Conservation (phyloP, 2,888 invertebrate genomes). For the Eledone cirrhosa region DNA sequence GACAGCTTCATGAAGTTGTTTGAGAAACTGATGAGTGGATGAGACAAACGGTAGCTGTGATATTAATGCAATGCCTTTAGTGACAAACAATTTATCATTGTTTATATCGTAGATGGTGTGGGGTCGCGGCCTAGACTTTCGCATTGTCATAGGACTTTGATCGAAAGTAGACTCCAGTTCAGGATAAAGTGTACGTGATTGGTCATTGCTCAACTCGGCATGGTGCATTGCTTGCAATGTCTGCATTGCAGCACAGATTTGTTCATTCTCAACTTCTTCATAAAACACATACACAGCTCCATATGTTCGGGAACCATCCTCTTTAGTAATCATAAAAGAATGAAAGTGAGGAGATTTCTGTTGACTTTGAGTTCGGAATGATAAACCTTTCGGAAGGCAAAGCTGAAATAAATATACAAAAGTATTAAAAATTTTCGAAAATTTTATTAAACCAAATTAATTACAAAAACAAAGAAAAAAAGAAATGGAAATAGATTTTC, state of each 20-base stretch:
- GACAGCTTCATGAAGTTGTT: slow-evolving; percentile 55
- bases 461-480: no score
- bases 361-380: slow-evolving; percentile 94
- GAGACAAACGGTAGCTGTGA: slow-evolving; percentile 84
- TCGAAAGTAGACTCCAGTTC: slow-evolving; percentile 58
- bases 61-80: slow-evolving; percentile 92
- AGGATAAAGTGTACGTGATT: slow-evolving; percentile 57
- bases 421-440: no score
- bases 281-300: slow-evolving; percentile 95
- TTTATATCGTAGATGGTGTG: slow-evolving; percentile 79
- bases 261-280: slow-evolving; percentile 91
- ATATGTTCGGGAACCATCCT: slow-evolving; percentile 93
- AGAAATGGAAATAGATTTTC: no score
- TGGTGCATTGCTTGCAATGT: slow-evolving; percentile 80
- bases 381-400: slow-evolving; percentile 91
- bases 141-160: slow-evolving; percentile 38
- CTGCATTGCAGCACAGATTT: slow-evolving; percentile 95
- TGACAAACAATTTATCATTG: slow-evolving; percentile 93
- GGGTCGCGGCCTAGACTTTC: slow-evolving; percentile 33
- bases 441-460: no score
- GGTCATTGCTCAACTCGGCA: slow-evolving; percentile 52
- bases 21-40: slow-evolving; percentile 52
- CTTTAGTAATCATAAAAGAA: slow-evolving; percentile 94
- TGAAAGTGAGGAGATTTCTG: slow-evolving; percentile 87
- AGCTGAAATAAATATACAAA: slow-evolving; percentile 73